Base-by-base conservation (phyloP, 1,140 invertebrate species). In the Chironomus striatipennis region DNA sequence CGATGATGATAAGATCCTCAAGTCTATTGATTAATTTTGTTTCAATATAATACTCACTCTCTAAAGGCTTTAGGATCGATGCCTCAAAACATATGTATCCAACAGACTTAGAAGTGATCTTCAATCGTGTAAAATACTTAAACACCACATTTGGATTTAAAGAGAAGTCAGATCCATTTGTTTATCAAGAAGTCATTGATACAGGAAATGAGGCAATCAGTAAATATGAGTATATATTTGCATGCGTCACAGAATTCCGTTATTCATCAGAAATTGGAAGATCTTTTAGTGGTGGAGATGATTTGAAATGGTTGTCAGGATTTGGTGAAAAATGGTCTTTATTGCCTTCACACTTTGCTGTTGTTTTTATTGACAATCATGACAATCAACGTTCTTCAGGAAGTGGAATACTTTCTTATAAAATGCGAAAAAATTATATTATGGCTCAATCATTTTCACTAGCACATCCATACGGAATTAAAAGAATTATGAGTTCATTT, bases 161-260 rank as follows among this genome's bases (percentile, higher is more conserved):
- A 1, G 43, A 74, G 0, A 80, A 82, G 3, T 64, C 82, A 2
- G 79, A 84, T 67, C 86, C 89, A 0, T 87, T 86, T 76, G 83
- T 91, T 76, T 88, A 84, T 78, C 90, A 92, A 78, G 91, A 93
- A 82, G 90, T 93, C 9, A 90, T 91, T 73, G 90, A 92, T 81
- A 80, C 83, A 42, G 74, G 77, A 17, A 74, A 85, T 64, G 90
- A 90, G 76, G 86, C 87, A 47, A 85, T 83, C 7, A 83, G 82
- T 17, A 75, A 73, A 8, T 74, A 76, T 20, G 85, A 90, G 73
- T 91, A 91, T 79, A 84, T 84, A 5, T 79, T 87, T 6, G 89
- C 85, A 18, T 77, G 84, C 24, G 88, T 91, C 7, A 90, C 89
- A 0, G 90, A 92, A 79, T 92, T 92, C 79, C 4, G n/a, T 8